Evolutionary conservation across 2,888 invertebrate species (phyloP), one percentile per base, ranked within the genome.

Genomic region (Ormyrus labotus): DNA sequence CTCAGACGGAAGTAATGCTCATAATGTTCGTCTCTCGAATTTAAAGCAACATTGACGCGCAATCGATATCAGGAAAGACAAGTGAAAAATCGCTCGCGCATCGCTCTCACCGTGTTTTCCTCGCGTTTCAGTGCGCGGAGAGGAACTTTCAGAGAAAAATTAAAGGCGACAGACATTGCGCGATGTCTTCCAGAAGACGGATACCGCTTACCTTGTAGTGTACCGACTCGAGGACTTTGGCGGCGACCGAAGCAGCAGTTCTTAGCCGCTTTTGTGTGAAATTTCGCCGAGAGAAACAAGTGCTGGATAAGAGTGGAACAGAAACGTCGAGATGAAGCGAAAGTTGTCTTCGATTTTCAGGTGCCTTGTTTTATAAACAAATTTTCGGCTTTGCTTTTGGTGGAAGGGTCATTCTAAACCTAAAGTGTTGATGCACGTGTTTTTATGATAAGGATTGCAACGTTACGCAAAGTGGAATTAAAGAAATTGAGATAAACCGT

Each of bases 321-420:
- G 19, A 19, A 19, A 19, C 19, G 11, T 5, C 13, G 74, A 65
- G 4, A 78, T 81, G 78, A 74, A 67, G 65, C 78, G 63, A 9
- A 81, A 78, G 53, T 45, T 81, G 13, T 81, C 81, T 2, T 74
- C 81, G 70, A 60, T 81, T 11, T 75, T 81, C 61, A 78, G 81
- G 81, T 81, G 55, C 19, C 9, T 19, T 19, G 19, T 45, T 74
- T 53, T 53, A 5, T 9, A 13, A 34, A 13, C 8, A 13, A 19
- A 19, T 19, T 19, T 1, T 19, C 19, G 19, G 19, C 19, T 19
- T 19, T 19, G 19, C 19, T 19, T 19, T 19, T 19, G 19, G 19
- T 19, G 19, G 19, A 1, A 19, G 19, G 19, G 19, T 19, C 19
- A 19, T 19, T 19, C 19, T 19, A 19, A 19, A 19, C 19, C 19